Base-by-base conservation (phyloP, 2,113 vertebrate species). In the Silurus glanis region DNA sequence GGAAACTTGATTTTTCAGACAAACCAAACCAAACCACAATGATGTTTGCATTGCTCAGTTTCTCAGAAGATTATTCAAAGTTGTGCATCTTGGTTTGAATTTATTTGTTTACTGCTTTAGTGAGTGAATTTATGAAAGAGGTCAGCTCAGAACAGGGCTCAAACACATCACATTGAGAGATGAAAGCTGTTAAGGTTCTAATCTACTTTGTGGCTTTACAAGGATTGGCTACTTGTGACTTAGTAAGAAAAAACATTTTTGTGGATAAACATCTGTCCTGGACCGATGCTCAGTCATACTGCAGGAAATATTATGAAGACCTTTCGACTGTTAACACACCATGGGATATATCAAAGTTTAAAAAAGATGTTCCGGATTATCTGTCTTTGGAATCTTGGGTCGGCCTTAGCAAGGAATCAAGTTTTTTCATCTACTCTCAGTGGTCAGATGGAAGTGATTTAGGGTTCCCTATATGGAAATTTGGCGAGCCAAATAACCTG, bases 381-480 rank as follows among this genome's bases (percentile, higher is more conserved):
- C 61, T 19, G 17, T 10, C 45, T 10, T n/a, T 6, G 4, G 9
- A 19, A 14, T 9, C 5, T n/a, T 82, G 80, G 80, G 37, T 81
- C 21, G 80, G 80, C 19, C 80, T 82, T 16, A 10, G 12, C 16
- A 62, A 62, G 45, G 5, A 0, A 1, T 2, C 23, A 6, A 0
- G 1, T 5, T 13, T 21, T 0, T 0, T 3, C 8, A 0, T 51
- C 21, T 64, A 82, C 19, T 66, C 17, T 23, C 0, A n/a, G 45
- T 82, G 80, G 80, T 82, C 61, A 23, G 80, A 82, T 82, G 80
- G 80, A n/a, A 82, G 37, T 3, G 0, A 10, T 14, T 51, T 62
- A 49, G 37, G 45, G 49, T 3, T n/a, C 4, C 16, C 37, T 49
- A 4, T n/a, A 9, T 82, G 19, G 21, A 66, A 23, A 45, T 8